Evolutionary conservation across 2,888 invertebrate genomes (phyloP).

Genomic region (Venusia cambrica): DNA sequence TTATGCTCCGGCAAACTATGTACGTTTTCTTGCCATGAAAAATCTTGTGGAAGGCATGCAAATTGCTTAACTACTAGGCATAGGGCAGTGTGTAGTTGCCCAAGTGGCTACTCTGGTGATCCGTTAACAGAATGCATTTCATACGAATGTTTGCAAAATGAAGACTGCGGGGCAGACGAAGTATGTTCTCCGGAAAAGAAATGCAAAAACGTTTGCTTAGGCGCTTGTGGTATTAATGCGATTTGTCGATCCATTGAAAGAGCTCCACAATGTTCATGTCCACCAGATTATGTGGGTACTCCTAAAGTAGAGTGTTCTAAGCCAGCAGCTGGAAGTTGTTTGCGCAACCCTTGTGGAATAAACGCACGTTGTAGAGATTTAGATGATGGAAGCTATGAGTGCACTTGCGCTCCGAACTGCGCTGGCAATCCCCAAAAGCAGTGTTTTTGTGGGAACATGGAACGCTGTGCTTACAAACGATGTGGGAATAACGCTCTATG

Average conservation of each 20-base stretch:
- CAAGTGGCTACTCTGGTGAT: conserved; percentile 91
- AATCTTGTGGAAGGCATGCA: conserved; percentile 90
- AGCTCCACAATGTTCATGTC: conserved; percentile 91
- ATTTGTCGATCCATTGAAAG: conserved; percentile 90
- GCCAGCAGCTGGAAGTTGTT: conserved; percentile 86
- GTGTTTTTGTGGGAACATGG: conserved; percentile 88
- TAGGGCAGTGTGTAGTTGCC: conserved; percentile 92
- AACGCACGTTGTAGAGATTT: conserved; percentile 91
- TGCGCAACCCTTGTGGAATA: conserved; percentile 91
- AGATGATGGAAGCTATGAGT: conserved; percentile 88
- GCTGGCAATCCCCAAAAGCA: conserved; percentile 90
- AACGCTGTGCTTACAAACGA: conserved; percentile 88
- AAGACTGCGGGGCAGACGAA: conserved; percentile 89
- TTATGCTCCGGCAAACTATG: conserved; percentile 86
- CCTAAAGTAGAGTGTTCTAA: conserved; percentile 88
- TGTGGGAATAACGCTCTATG: conserved; percentile 93
- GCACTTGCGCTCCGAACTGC: conserved; percentile 89
- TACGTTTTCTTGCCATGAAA: conserved; percentile 84
- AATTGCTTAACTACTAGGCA: conserved; percentile 90
- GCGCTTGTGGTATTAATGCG: conserved; percentile 91
- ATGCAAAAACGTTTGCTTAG: conserved; percentile 91
- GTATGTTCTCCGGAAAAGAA: conserved; percentile 84
- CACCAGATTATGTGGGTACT: conserved; percentile 89
- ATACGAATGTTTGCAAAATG: conserved; percentile 88
- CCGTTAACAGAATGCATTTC: conserved; percentile 87